These are phyloP conservation scores for Bubo scandiacus DNA, from an alignment of 2,113 vertebrate genomes.

Conservation along the genomic window DNA sequence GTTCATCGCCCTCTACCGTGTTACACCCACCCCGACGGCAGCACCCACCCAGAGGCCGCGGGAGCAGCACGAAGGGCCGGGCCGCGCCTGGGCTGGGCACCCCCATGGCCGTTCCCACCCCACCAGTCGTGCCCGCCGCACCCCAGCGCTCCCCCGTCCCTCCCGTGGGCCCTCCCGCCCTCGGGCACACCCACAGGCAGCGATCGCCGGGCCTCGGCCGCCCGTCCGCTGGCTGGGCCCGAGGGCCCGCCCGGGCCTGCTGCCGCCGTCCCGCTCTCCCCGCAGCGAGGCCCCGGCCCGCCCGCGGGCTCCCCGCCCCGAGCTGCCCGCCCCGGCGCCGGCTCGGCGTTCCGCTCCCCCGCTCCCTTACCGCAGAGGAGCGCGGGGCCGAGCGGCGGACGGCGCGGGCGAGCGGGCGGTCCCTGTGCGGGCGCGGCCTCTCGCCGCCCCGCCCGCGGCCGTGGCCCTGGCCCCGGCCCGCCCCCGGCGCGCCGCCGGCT, in stretches of 20 bases:
- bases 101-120: background rate
- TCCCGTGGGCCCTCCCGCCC: background rate
- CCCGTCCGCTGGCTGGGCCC: background rate
- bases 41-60: background rate
- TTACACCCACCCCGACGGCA: background rate
- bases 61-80: background rate
- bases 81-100: no score
- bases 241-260: background rate
- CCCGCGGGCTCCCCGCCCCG: no score
- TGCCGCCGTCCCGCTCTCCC: background rate
- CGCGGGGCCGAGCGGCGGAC: background rate
- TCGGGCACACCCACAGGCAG: background rate
- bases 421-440: background rate
- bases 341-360: rapidly evolving
- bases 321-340: background rate
- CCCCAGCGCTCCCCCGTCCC: rapidly evolving
- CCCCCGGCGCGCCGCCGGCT: background rate
- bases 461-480: background rate
- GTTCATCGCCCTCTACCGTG: rapidly evolving
- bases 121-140: background rate
- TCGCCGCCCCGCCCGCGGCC: background rate
- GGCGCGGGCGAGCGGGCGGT: background rate
- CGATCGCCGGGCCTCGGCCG: background rate
- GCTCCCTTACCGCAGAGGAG: background rate
- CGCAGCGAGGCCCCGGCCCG: background rate